A percentile compares a stretch with the other conserved stretches of the same genome.
phyloP scores from a whole-genome alignment of 2,113 vertebrate genomes.

The Chaetops frenatus region DNA sequence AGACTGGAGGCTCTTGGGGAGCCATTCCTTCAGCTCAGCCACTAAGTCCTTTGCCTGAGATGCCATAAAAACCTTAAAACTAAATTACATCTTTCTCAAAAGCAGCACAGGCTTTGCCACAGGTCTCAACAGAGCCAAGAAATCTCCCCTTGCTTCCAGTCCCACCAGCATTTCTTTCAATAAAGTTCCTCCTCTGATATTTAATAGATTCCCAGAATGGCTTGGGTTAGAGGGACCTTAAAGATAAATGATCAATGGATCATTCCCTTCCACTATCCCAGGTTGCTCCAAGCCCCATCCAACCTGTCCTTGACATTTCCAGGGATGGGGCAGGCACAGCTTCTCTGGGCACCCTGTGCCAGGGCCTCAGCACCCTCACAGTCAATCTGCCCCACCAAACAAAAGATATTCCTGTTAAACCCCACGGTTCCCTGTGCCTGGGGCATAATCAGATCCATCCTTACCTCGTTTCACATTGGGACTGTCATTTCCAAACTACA shows the following conservation, averaged over 20 bases:
- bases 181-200: background rate
- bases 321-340: background rate
- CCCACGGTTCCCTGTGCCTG: background rate
- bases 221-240: background rate
- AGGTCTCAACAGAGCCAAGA: background rate
- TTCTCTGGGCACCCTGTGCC: background rate
- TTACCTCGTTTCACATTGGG: accelerated
- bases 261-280: background rate
- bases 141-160: background rate
- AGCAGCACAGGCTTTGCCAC: background rate
- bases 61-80: background rate
- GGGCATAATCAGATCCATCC: background rate
- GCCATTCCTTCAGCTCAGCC: background rate
- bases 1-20: background rate
- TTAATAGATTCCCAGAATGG: background rate
- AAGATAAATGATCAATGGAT: background rate
- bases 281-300: accelerated
- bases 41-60: no score
- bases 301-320: accelerated
- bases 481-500: background rate
- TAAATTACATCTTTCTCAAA: background rate
- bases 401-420: background rate
- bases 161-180: background rate
- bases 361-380: background rate
- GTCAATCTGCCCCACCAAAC: background rate